phyloP scores from a whole-genome alignment of 1,140 invertebrate genomes.

The Leptinotarsa undecemlineata region DNA sequence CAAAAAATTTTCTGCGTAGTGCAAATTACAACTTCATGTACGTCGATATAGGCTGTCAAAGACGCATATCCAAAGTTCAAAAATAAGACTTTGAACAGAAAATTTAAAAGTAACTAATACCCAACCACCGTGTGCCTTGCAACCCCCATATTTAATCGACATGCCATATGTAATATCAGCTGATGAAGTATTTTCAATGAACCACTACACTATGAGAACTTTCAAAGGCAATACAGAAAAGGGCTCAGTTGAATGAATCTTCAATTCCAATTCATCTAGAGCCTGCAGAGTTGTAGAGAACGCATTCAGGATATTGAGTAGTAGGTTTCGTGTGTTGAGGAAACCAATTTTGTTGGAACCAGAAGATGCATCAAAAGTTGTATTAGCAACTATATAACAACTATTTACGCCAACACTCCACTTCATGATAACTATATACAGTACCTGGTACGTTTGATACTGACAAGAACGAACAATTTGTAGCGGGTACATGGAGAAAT shows the following conservation, averaged over 20 bases:
- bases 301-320: conserved; percentile 55
- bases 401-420: conserved; percentile 10
- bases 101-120: not conserved
- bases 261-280: conserved; percentile 34
- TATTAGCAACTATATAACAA: conserved; percentile 33
- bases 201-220: conserved; percentile 51
- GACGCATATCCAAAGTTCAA: conserved; percentile 45
- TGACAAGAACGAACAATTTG: not conserved
- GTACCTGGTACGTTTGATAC: not conserved
- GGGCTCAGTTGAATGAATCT: conserved; percentile 46
- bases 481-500: not conserved
- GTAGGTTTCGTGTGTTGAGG: conserved; percentile 55
- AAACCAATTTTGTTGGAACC: conserved; percentile 47
- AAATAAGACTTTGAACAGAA: conserved; percentile 15
- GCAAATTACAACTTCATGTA: conserved; percentile 57
- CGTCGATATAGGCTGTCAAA: conserved; percentile 55
- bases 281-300: conserved; percentile 54
- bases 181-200: conserved; percentile 48
- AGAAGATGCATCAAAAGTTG: conserved; percentile 44
- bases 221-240: conserved; percentile 44
- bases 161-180: conserved; percentile 44
- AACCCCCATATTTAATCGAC: not conserved
- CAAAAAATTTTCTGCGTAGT: conserved; percentile 60
- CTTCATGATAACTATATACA: not conserved
- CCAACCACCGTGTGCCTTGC: conserved; percentile 16